These are phyloP conservation scores for Lasius fuliginosus DNA, from an alignment of 2,888 invertebrate genomes.

Conservation along the genomic window DNA sequence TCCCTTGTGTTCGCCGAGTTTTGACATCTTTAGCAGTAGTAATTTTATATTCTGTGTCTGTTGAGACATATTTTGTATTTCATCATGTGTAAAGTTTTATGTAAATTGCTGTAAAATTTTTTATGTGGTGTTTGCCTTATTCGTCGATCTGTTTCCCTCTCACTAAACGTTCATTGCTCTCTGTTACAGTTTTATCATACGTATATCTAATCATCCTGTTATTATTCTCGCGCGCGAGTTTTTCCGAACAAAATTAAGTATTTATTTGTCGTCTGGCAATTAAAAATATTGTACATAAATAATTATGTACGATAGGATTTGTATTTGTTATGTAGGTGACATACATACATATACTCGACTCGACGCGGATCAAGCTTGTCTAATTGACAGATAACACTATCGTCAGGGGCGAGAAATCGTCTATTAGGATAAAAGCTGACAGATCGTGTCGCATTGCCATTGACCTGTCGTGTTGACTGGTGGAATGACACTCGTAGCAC, in stretches of 20 bases:
- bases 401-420: slow-evolving; percentile 28
- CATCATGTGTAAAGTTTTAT: not conserved
- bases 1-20: not conserved
- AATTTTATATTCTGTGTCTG: not conserved
- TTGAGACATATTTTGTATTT: not conserved
- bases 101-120: not conserved
- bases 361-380: slow-evolving; percentile 10
- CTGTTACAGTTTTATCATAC: too few relatives aligned
- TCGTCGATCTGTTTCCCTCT: not conserved
- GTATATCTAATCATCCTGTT: not conserved
- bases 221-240: not conserved
- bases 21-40: not conserved
- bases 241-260: not conserved
- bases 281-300: not conserved
- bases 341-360: not conserved
- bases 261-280: not conserved
- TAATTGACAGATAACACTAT: slow-evolving; percentile 60
- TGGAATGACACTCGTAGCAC: not conserved
- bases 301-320: slow-evolving; percentile 8
- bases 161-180: not conserved
- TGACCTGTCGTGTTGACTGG: slow-evolving; percentile 53
- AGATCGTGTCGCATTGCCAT: slow-evolving; percentile 49
- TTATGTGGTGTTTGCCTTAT: not conserved
- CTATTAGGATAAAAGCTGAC: slow-evolving; percentile 53
- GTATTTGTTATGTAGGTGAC: not conserved